Evolutionary conservation across 2,888 invertebrate species (phyloP).

Genomic region (Odontocolon sp.): DNA sequence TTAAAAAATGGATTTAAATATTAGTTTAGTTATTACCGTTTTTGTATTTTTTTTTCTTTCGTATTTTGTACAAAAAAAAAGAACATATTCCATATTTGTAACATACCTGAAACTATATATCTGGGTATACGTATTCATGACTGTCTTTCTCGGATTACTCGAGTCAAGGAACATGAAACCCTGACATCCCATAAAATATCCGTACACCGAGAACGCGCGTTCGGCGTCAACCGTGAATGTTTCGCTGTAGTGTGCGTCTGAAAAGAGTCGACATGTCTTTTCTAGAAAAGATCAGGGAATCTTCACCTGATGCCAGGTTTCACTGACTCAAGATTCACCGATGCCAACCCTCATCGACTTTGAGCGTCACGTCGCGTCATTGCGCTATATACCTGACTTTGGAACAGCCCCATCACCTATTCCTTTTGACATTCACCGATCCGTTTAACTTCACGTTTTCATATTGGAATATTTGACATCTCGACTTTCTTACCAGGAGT

Average conservation of each 20-base stretch:
- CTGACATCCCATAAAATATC: slow-evolving; percentile 19
- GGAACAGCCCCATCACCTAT: neutral
- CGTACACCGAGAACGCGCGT: neutral
- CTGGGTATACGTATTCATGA: slow-evolving; percentile 1
- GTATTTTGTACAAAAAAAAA: too few relatives aligned
- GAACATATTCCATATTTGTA: too few relatives aligned
- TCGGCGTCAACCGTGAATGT: slow-evolving; percentile 18
- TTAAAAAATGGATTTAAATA: too few relatives aligned
- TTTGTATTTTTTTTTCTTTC: too few relatives aligned
- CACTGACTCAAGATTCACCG: neutral
- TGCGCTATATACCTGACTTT: too few relatives aligned
- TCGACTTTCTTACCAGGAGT: too few relatives aligned
- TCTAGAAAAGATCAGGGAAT: neutral
- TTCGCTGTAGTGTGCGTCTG: neutral
- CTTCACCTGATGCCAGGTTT: slow-evolving; percentile 8
- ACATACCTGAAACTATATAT: too few relatives aligned
- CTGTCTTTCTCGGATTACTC: slow-evolving; percentile 14
- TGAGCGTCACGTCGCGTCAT: too few relatives aligned
- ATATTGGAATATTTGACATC: neutral
- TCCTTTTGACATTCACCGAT: neutral
- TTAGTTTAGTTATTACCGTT: too few relatives aligned
- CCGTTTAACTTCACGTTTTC: slow-evolving; percentile 2
- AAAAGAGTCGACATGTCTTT: neutral
- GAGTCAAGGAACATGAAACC: slow-evolving; percentile 7
- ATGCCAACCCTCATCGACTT: neutral